Evolutionary conservation across 2,113 vertebrate species (phyloP), one percentile per base, ranked within the genome.

Genomic region (Ariopsis seemanni): DNA sequence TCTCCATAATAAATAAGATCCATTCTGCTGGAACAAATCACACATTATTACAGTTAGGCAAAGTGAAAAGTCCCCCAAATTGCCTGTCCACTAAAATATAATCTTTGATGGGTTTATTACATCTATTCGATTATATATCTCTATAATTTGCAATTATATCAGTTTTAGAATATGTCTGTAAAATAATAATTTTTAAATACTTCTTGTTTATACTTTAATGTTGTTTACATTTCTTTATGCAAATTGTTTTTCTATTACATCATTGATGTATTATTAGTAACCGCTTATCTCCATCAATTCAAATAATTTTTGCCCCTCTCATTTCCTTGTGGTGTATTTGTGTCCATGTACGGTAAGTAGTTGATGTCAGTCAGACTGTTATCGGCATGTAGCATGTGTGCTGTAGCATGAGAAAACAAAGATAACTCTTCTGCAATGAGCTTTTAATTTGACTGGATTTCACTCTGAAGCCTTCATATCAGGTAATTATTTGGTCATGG

Each of bases 21-120:
- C 27, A 60, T 81, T 86, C 27, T 86, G 71, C 15, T 80, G 63
- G 63, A 84, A 80, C 74, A 57, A 53, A 86, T 86, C 30, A 81
- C 75, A 60, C 14, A 62, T 77, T 84, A 84, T 75, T 77, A 74
- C 65, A 52, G 62, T 81, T 80, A 25, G 77, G 58, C 27, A 82
- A 87, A 69, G 30, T 62, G 67, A 79, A 42, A 27, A 55, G 11
- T 18, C 34, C 27, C 22, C 11, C 27, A 53, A 34, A 34, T n/a
- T 63, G 57, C 12, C 55, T 85, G 25, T 9, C 48, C 55, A 8
- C 10, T 25, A 17, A 75, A 85, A 42, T 74, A 57, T 42, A 62
- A 22, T 10, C n/a, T 80, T 60, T 25, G 8, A 82, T 30, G 22
- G 27, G 27, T 57, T 30, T 30, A 57, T 81, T 81, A 42, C 17